Evolutionary conservation across 2,888 invertebrate species (phyloP).

Genomic region (Colletes collaris): DNA sequence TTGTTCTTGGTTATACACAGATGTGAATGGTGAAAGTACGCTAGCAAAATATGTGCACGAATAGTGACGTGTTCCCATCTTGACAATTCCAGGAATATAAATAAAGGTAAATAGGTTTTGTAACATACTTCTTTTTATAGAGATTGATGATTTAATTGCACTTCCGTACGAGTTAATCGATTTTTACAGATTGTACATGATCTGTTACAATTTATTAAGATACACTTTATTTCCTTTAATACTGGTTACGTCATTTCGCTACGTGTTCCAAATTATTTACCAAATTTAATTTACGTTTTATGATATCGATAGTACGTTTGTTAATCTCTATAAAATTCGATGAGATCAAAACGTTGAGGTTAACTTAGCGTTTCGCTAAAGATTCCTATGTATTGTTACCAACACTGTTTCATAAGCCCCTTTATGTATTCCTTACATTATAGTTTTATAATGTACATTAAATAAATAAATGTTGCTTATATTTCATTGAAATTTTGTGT

Average conservation of each 20-base stretch:
- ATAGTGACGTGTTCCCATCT: constrained; percentile 79
- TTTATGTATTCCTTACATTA: background rate
- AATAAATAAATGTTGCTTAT: background rate
- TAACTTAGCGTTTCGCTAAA: constrained; percentile 13
- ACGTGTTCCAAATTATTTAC: constrained; percentile 39
- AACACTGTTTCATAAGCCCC: background rate
- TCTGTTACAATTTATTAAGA: background rate
- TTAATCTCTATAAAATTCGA: background rate
- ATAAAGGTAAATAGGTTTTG: constrained; percentile 69
- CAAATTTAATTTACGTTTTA: background rate
- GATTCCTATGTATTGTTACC: background rate
- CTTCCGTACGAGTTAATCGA: background rate
- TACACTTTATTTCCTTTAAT: background rate
- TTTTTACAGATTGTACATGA: background rate
- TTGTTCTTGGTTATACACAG: constrained; percentile 1
- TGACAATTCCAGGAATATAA: constrained; percentile 74
- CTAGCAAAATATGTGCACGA: constrained; percentile 74
- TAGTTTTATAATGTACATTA: background rate
- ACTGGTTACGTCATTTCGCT: constrained; percentile 60
- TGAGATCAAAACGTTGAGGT: constrained; percentile 31
- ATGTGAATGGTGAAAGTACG: constrained; percentile 40
- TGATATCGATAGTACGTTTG: background rate
- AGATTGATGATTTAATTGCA: background rate
- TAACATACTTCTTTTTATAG: background rate
- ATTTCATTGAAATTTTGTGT: background rate